Evolutionary conservation across 2,888 invertebrate species (phyloP).

Genomic region (Melinaea marsaeus): DNA sequence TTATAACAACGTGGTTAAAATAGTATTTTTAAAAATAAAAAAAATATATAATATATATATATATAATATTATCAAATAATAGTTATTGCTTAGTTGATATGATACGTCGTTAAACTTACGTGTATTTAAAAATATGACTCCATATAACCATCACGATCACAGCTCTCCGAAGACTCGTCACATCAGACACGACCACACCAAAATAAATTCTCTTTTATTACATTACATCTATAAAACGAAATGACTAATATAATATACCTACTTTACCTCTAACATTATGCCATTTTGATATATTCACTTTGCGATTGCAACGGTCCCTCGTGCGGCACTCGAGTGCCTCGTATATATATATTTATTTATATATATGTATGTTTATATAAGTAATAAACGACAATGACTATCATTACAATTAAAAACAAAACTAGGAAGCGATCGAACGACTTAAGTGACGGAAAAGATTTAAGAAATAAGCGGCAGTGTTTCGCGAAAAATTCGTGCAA

Average conservation of each 20-base stretch:
- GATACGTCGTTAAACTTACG: slow-evolving; percentile 74
- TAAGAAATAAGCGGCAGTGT: slow-evolving; percentile 76
- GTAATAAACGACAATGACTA: slow-evolving; percentile 56
- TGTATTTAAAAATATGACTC: slow-evolving; percentile 77
- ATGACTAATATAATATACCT: slow-evolving; percentile 75
- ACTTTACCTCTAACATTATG: slow-evolving; percentile 77
- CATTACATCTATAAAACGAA: slow-evolving; percentile 76
- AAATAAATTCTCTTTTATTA: slow-evolving; percentile 74
- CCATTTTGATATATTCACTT: slow-evolving; percentile 77
- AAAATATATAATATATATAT: slow-evolving; percentile 39
- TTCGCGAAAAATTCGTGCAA: slow-evolving; percentile 73
- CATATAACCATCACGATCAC: slow-evolving; percentile 77
- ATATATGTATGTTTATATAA: too few relatives aligned
- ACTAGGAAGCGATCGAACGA: slow-evolving; percentile 62
- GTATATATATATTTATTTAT: slow-evolving; percentile 64
- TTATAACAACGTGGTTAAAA: slow-evolving; percentile 76
- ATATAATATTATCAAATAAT: slow-evolving; percentile 63
- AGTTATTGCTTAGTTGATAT: slow-evolving; percentile 78
- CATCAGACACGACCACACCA: slow-evolving; percentile 73
- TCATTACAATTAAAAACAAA: slow-evolving; percentile 51
- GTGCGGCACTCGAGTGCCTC: slow-evolving; percentile 75
- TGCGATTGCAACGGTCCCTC: slow-evolving; percentile 79
- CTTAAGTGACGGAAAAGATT: slow-evolving; percentile 57
- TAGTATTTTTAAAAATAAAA: slow-evolving; percentile 70
- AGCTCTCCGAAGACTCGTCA: slow-evolving; percentile 76